Conservation (phyloP, 1,140 invertebrate species). For the Spodoptera litura region DNA sequence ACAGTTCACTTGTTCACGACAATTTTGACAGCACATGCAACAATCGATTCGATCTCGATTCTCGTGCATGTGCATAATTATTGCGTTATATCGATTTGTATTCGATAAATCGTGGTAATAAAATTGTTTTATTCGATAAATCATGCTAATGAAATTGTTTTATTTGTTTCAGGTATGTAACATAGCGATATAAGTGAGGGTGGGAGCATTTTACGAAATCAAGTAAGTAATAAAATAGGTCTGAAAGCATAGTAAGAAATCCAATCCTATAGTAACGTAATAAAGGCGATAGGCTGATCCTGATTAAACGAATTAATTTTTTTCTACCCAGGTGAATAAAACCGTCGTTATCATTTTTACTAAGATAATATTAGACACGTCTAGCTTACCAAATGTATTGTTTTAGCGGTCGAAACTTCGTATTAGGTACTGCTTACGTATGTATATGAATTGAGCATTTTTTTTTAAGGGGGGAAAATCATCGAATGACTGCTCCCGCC, state of each 20-base stretch:
- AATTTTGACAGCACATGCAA: constrained; percentile 36
- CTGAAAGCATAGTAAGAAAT: background rate
- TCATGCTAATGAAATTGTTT: constrained; percentile 26
- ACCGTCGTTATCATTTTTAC: too few relatives aligned
- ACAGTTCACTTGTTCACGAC: constrained; percentile 23
- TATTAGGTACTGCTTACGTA: too few relatives aligned
- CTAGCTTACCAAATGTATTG: too few relatives aligned
- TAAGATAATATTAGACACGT: too few relatives aligned
- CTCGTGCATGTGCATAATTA: constrained; percentile 20
- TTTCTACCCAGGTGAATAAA: too few relatives aligned
- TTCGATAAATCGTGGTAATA: constrained; percentile 37
- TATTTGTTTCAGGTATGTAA: constrained; percentile 28
- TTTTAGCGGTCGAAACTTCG: too few relatives aligned
- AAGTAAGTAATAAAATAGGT: background rate
- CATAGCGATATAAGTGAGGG: background rate
- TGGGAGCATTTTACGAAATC: background rate
- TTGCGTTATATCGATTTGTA: constrained; percentile 28
- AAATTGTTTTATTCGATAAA: constrained; percentile 25
- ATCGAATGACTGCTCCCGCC: too few relatives aligned
- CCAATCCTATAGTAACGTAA: too few relatives aligned
- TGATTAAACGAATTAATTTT: too few relatives aligned
- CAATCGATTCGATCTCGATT: constrained; percentile 29
- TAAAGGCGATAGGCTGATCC: too few relatives aligned
- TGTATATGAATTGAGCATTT: too few relatives aligned
- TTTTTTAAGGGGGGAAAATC: too few relatives aligned